Conservation (phyloP, 1,140 invertebrate species). For the Rhopalosiphum padi region DNA sequence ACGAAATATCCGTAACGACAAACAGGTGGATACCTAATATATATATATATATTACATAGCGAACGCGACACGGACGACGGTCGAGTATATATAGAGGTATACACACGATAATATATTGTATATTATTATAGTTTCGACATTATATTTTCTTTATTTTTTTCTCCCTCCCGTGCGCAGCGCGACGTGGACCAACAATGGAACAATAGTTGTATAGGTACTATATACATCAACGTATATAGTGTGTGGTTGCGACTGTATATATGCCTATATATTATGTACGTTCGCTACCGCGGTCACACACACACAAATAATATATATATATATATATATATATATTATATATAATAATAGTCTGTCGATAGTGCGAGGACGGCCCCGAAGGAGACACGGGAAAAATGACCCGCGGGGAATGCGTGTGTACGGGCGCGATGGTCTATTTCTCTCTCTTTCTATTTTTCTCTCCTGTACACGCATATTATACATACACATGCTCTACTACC, state of each 20-base stretch:
- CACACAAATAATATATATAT: not conserved
- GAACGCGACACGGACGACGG: conserved; percentile 34
- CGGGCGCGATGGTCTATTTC: not conserved
- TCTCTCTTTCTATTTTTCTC: conserved; percentile 5
- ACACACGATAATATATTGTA: conserved; percentile 25
- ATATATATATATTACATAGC: conserved; percentile 6
- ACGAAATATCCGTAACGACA: conserved; percentile 38
- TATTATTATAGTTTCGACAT: conserved; percentile 24
- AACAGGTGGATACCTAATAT: conserved; percentile 40
- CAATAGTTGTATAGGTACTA: conserved; percentile 19
- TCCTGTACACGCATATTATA: conserved; percentile 11
- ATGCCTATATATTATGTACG: not conserved
- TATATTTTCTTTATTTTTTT: not conserved
- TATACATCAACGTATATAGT: not conserved
- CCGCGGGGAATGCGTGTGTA: conserved; percentile 19
- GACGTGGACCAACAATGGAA: conserved; percentile 45
- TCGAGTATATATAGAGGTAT: not conserved
- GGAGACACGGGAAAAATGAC: conserved; percentile 12
- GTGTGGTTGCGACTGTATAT: not conserved
- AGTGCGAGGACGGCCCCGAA: not conserved
- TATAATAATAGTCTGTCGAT: conserved; percentile 17
- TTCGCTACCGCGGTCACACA: conserved; percentile 42
- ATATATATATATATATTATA: not conserved
- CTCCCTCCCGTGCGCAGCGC: not conserved
- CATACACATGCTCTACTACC: not conserved